Base-by-base conservation (phyloP, 2,113 vertebrate species). In the Aix galericulata region DNA sequence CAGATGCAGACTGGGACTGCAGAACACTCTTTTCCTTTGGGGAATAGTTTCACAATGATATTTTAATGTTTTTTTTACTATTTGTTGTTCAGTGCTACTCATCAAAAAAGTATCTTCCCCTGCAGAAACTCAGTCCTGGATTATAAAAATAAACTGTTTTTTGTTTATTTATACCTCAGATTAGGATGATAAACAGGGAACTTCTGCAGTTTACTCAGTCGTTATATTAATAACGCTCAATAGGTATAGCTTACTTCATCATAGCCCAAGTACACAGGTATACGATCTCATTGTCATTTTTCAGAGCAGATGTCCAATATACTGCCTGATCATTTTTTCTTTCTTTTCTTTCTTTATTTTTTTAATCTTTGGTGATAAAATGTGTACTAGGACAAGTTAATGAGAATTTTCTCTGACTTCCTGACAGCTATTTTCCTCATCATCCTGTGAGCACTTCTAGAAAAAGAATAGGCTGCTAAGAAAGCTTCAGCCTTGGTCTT, bases 231-330 rank as follows among this genome's bases (percentile, higher is more conserved):
- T 15, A 42, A 23, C 9, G 18, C 16, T 42, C 14, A 31, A 16
- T 4, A 63, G 38, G 22, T 36, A 63, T 2, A 63, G 36, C 9
- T 80, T 64, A 27, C 40, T 82, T 64, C 40, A 4, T 3, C 15
- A n/a, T 4, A 86, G 64, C 9, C 14, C 12, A 48, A 50, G 80
- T 23, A 55, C 32, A 64, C 11, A 25, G 17, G 22, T 68, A 6
- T 40, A 72, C 23, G 17, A 68, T 81, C 53, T 64, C 32, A 63
- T 0, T 0, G 0, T 1, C 1, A 12, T 77, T 81, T 75, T 78
- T 88, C 53, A 66, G 62, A 91, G 44, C 14, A 73, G 58, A 79
- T 69, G n/a, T 18, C 55, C 17, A 55, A 1, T 79, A 34, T 58
- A 58, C 83, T 76, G n/a, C 58, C 8, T 13, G 25, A 14, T 86